Percentiles rank a stretch among this genome's conserved stretches.
Evolutionary conservation across 2,888 invertebrate genomes (phyloP).

Genomic region (Stomorhina lunata): DNA sequence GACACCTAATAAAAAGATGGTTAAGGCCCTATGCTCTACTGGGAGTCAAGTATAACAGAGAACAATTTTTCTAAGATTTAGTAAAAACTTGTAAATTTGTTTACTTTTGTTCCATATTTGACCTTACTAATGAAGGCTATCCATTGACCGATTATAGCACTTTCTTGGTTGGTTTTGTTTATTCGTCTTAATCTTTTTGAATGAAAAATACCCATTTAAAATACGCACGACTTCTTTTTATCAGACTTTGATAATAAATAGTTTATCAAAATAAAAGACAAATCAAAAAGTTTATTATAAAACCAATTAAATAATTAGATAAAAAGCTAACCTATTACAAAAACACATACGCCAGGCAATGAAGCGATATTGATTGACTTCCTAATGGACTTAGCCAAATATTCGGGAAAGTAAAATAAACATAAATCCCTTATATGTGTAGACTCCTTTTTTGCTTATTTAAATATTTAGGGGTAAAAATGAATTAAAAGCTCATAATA

Average conservation of each 20-base stretch:
- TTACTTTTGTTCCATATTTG: too few relatives aligned
- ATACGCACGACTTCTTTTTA: too few relatives aligned
- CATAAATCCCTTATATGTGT: background rate
- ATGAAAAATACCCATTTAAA: too few relatives aligned
- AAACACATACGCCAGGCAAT: background rate
- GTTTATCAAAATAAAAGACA: background rate
- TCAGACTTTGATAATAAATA: background rate
- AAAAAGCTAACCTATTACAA: background rate
- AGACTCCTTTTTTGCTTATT: background rate
- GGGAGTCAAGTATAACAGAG: too few relatives aligned
- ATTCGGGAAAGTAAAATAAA: background rate
- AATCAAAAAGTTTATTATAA: slow-evolving; percentile 9
- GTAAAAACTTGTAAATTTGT: too few relatives aligned
- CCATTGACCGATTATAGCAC: too few relatives aligned
- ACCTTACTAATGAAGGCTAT: too few relatives aligned
- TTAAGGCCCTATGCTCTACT: too few relatives aligned
- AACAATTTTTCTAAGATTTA: too few relatives aligned
- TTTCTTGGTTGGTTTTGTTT: too few relatives aligned
- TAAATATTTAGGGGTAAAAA: background rate
- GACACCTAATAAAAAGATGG: too few relatives aligned
- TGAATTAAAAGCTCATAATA: slow-evolving; percentile 43
- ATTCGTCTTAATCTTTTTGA: too few relatives aligned
- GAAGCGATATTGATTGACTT: slow-evolving; percentile 34
- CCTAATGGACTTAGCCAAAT: slow-evolving; percentile 20
- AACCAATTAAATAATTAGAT: slow-evolving; percentile 25